Conservation (phyloP, 2,888 invertebrate genomes). For the Sceliomorpha sp. region DNA sequence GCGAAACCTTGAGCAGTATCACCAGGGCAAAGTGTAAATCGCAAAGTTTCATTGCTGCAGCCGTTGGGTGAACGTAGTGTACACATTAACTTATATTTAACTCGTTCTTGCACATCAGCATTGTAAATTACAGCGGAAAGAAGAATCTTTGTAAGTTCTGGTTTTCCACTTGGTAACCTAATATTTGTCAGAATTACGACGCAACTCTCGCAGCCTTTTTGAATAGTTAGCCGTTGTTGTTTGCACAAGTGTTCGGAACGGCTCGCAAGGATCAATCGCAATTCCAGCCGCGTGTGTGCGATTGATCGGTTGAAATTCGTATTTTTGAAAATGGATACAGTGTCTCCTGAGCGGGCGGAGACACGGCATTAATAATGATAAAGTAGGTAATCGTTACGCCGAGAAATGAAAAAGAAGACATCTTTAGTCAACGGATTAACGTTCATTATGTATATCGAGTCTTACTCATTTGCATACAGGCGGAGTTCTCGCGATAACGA, state of each 20-base stretch:
- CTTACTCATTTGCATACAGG: conserved; percentile 72
- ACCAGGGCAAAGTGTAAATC: conserved; percentile 16
- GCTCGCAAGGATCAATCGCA: too few relatives aligned
- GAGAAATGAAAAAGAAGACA: conserved; percentile 56
- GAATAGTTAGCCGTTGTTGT: too few relatives aligned
- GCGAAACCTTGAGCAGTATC: conserved; percentile 14
- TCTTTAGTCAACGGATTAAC: conserved; percentile 71
- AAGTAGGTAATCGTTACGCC: conserved; percentile 8
- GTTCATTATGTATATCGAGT: conserved; percentile 74
- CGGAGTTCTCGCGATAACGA: conserved; percentile 44
- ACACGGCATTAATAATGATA: not conserved
- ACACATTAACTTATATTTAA: conserved; percentile 40
- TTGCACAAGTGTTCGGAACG: too few relatives aligned
- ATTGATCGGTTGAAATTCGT: too few relatives aligned
- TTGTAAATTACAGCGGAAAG: not conserved
- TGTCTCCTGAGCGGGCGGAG: too few relatives aligned
- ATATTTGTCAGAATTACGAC: too few relatives aligned
- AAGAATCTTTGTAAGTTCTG: too few relatives aligned
- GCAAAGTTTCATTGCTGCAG: conserved; percentile 19
- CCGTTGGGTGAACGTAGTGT: conserved; percentile 16
- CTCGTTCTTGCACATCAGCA: conserved; percentile 25
- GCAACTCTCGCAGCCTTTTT: too few relatives aligned
- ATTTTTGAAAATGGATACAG: too few relatives aligned
- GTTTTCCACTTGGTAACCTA: too few relatives aligned
- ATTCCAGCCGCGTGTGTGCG: too few relatives aligned